phyloP scores from a whole-genome alignment of 2,797 vertebrate species.

The Podargus strigoides region DNA sequence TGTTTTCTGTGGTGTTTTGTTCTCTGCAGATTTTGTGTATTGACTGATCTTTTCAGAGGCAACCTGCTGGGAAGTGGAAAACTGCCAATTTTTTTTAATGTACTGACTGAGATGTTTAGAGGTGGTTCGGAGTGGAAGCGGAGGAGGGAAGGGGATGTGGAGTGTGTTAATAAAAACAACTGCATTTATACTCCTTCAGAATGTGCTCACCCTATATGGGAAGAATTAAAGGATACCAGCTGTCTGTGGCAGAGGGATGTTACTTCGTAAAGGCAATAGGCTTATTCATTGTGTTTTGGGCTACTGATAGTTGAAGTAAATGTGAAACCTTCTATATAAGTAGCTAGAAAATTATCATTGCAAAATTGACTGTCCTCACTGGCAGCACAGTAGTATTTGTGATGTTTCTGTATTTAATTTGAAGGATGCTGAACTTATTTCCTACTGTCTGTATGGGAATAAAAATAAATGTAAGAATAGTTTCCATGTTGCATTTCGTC shows the following conservation, averaged over 20 bases:
- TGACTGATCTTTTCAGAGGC: constrained; percentile 17
- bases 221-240: background rate
- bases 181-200: background rate
- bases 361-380: background rate
- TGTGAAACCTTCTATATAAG: background rate
- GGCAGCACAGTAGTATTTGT: background rate
- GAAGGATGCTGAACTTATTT: background rate
- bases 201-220: background rate
- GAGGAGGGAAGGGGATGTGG: background rate
- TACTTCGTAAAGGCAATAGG: background rate
- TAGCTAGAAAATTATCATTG: background rate
- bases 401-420: background rate
- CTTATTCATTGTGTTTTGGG: background rate
- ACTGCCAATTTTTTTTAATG: background rate
- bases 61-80: background rate
- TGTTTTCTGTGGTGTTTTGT: background rate
- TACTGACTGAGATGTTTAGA: background rate
- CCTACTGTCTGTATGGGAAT: background rate
- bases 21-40: constrained; percentile 3
- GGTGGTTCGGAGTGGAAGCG: background rate
- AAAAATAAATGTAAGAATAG: background rate
- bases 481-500: background rate
- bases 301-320: background rate
- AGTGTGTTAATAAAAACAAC: background rate
- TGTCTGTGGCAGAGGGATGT: background rate